Evolutionary conservation across 1,140 invertebrate species (phyloP).

Genomic region (Arctopsyche grandis): DNA sequence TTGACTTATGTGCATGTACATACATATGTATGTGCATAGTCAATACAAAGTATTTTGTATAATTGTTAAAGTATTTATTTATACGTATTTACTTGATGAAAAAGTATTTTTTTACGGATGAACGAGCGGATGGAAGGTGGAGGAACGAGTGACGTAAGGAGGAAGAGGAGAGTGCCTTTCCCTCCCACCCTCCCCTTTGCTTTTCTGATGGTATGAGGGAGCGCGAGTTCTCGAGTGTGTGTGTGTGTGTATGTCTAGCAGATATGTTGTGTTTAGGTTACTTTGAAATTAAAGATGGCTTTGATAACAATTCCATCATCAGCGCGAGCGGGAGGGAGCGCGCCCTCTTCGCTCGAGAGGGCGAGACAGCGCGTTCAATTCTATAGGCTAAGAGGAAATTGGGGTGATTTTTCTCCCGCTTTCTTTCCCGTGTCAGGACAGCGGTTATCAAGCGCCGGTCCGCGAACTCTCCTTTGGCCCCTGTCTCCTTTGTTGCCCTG

Average conservation of each 20-base stretch:
- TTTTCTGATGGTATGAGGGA: not conserved
- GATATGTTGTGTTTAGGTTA: conserved; percentile 56
- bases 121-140: too few relatives aligned
- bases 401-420: conserved; percentile 66
- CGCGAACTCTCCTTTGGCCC: not conserved
- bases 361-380: conserved; percentile 51
- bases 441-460: conserved; percentile 56
- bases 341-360: conserved; percentile 48
- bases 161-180: too few relatives aligned
- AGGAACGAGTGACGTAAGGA: too few relatives aligned
- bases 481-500: not conserved
- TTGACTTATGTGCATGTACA: too few relatives aligned
- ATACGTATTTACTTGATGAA: conserved; percentile 13
- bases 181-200: not conserved
- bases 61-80: too few relatives aligned
- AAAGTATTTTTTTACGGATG: conserved; percentile 19
- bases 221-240: conserved; percentile 32
- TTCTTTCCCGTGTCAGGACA: conserved; percentile 57
- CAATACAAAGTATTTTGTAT: too few relatives aligned
- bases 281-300: conserved; percentile 65
- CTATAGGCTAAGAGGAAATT: conserved; percentile 60
- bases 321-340: conserved; percentile 57
- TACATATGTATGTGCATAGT: too few relatives aligned
- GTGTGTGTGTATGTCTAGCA: conserved; percentile 47
- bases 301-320: conserved; percentile 65